Conservation (phyloP, 2,888 invertebrate genomes). For the Rhamnusium bicolor region DNA sequence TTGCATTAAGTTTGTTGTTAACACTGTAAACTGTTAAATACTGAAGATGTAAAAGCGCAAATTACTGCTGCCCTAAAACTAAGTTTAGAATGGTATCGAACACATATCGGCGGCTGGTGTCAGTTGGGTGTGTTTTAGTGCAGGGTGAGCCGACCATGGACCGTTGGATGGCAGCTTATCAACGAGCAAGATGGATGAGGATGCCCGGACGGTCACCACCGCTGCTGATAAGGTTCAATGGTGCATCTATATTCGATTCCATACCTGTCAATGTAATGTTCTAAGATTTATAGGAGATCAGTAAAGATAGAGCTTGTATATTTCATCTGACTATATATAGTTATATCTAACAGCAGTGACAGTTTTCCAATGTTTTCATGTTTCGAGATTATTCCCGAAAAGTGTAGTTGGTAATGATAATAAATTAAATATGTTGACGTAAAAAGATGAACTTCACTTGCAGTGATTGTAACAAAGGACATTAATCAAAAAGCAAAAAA, state of each 20-base stretch:
- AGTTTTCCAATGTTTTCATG: conserved; percentile 10
- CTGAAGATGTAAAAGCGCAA: conserved; percentile 2
- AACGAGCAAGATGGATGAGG: conserved; percentile 52
- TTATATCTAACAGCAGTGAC: conserved; percentile 8
- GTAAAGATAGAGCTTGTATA: conserved; percentile 28
- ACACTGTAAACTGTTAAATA: too few relatives aligned
- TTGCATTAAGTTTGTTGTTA: too few relatives aligned
- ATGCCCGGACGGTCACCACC: conserved; percentile 38
- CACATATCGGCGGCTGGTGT: conserved; percentile 26
- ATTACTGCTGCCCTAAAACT: conserved; percentile 20
- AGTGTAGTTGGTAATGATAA: background rate
- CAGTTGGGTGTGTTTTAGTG: conserved; percentile 44
- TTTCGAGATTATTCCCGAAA: background rate
- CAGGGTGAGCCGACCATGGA: conserved; percentile 43
- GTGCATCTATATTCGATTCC: conserved; percentile 41
- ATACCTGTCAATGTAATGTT: conserved; percentile 26
- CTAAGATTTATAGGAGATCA: conserved; percentile 31
- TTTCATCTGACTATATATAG: conserved; percentile 24
- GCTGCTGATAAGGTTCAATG: conserved; percentile 41
- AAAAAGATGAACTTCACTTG: background rate
- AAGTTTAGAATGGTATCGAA: conserved; percentile 24
- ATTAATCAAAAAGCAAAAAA: conserved; percentile 1
- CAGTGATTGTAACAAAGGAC: background rate
- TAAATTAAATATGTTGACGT: conserved; percentile 10
- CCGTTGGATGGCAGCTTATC: conserved; percentile 48